Conservation (phyloP, 2,797 vertebrate genomes). For the Choloepus didactylus region DNA sequence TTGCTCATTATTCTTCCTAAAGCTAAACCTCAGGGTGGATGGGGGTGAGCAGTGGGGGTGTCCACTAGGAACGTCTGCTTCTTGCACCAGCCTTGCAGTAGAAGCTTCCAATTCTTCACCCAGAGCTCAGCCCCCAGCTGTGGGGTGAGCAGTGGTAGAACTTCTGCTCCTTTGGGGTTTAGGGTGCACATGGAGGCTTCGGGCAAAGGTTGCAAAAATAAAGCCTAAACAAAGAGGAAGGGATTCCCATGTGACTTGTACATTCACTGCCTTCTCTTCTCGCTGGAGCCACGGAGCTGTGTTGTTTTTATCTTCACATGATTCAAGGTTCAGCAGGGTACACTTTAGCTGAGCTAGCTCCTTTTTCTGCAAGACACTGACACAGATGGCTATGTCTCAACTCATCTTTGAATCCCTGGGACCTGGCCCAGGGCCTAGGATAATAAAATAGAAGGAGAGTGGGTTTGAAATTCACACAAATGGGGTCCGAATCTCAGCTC, state of each 20-base stretch:
- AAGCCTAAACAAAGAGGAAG: background rate
- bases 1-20: slow-evolving; percentile 73
- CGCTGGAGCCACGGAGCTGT: background rate
- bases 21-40: slow-evolving; percentile 68
- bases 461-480: background rate
- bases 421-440: background rate
- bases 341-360: background rate
- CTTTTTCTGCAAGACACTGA: background rate
- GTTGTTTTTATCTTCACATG: background rate
- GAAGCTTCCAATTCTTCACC: accelerated
- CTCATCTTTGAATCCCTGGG: background rate
- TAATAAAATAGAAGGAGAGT: background rate
- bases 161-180: background rate
- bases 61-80: background rate
- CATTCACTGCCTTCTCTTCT: background rate
- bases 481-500: background rate
- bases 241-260: background rate
- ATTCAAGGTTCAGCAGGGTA: background rate
- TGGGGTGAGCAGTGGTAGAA: background rate
- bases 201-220: background rate
- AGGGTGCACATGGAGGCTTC: background rate
- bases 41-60: slow-evolving; percentile 40
- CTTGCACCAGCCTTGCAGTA: slow-evolving; percentile 48
- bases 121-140: slow-evolving; percentile 54
- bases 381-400: background rate